phyloP scores from a whole-genome alignment of 37 sponge, comb jelly and placozoan genomes.

The Mnemiopsis leidyi region DNA sequence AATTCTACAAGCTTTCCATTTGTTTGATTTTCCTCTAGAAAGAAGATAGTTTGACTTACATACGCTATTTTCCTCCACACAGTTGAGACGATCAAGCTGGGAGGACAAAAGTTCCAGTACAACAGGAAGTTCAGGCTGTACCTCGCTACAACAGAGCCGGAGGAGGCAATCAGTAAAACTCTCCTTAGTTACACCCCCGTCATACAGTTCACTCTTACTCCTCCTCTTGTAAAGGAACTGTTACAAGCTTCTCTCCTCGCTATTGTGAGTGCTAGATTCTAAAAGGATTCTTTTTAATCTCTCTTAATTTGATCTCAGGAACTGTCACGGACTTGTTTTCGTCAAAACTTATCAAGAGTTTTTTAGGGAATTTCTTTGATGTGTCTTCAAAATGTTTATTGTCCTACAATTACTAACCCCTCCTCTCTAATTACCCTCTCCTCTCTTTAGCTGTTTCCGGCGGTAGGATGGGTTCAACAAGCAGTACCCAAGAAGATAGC shows the following conservation, averaged over 20 bases:
- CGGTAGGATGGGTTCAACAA: slow-evolving; percentile 31
- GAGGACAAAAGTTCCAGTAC: slow-evolving; percentile 65
- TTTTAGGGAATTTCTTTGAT: too few relatives aligned
- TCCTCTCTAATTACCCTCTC: too few relatives aligned
- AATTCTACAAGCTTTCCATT: too few relatives aligned
- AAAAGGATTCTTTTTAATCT: too few relatives aligned
- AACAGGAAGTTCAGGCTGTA: slow-evolving; percentile 58
- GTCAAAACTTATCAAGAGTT: too few relatives aligned
- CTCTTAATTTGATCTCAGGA: too few relatives aligned
- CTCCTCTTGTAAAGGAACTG: slow-evolving; percentile 36
- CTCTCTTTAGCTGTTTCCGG: slow-evolving; percentile 60
- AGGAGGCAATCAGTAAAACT: slow-evolving; percentile 10
- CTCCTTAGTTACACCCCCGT: slow-evolving; percentile 25
- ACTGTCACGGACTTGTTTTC: too few relatives aligned
- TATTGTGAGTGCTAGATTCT: slow-evolving; percentile 47
- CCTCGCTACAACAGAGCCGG: slow-evolving; percentile 59
- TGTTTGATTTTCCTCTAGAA: too few relatives aligned
- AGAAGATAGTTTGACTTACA: too few relatives aligned
- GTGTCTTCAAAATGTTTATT: too few relatives aligned
- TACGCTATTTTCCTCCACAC: slow-evolving; percentile 4
- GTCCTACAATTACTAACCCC: too few relatives aligned
- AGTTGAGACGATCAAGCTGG: slow-evolving; percentile 61
- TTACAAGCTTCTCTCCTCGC: slow-evolving; percentile 21
- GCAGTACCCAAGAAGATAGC: slow-evolving; percentile 44
- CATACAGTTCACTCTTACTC: slow-evolving; percentile 34